phyloP scores from a whole-genome alignment of 2,888 invertebrate species.

The Thereva unica region DNA sequence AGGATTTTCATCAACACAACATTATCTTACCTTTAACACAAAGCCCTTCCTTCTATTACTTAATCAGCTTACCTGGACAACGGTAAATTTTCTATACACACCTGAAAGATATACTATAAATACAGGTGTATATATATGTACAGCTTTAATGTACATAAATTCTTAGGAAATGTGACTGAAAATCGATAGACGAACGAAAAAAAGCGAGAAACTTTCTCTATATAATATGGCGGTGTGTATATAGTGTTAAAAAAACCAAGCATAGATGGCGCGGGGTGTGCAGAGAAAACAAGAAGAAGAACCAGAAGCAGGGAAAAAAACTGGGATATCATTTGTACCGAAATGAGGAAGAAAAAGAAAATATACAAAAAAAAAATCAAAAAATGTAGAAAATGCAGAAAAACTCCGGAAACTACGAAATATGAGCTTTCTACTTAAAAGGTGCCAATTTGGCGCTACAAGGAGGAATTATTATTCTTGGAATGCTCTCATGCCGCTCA shows the following conservation, averaged over 20 bases:
- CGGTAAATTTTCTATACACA: too few relatives aligned
- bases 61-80: slow-evolving; percentile 23
- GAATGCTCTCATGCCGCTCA: slow-evolving; percentile 11
- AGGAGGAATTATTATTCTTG: slow-evolving; percentile 13
- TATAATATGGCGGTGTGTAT: background rate
- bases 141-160: slow-evolving; percentile 18
- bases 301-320: too few relatives aligned
- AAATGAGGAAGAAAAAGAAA: too few relatives aligned
- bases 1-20: slow-evolving; percentile 8
- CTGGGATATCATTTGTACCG: too few relatives aligned
- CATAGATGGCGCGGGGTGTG: too few relatives aligned
- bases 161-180: slow-evolving; percentile 20
- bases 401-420: slow-evolving; percentile 18
- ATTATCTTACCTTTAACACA: background rate
- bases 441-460: slow-evolving; percentile 22
- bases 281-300: too few relatives aligned
- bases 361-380: too few relatives aligned
- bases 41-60: slow-evolving; percentile 3
- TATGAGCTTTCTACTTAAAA: slow-evolving; percentile 20
- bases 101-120: background rate
- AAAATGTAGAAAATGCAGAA: slow-evolving; percentile 4
- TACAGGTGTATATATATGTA: background rate
- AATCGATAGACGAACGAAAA: slow-evolving; percentile 22
- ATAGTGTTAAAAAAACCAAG: too few relatives aligned
- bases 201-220: background rate